Conservation (phyloP, 2,888 invertebrate genomes). For the Abscondita cerata region DNA sequence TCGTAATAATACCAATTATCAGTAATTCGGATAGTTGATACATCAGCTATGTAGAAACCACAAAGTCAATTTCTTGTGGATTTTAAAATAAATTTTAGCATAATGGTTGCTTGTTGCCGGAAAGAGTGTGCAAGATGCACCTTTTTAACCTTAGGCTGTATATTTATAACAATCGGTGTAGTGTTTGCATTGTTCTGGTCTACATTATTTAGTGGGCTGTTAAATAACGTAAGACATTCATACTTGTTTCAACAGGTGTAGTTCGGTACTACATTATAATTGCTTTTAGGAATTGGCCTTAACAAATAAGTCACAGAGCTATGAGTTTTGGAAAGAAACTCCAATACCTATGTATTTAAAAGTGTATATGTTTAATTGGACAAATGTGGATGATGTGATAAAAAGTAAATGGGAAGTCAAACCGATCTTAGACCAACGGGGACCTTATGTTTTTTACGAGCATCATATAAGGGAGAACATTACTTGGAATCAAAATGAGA, state of each 20-base stretch:
- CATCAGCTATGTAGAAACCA: too few relatives aligned
- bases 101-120: neutral
- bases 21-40: too few relatives aligned
- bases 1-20: too few relatives aligned
- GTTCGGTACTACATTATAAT: neutral
- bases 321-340: slow-evolving; percentile 5
- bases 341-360: slow-evolving; percentile 1
- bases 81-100: neutral
- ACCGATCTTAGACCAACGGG: slow-evolving; percentile 70
- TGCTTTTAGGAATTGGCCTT: neutral
- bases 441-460: slow-evolving; percentile 77
- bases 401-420: slow-evolving; percentile 59
- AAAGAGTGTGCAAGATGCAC: neutral
- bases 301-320: neutral
- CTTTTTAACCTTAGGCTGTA: neutral
- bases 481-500: slow-evolving; percentile 73
- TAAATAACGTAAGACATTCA: neutral
- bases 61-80: too few relatives aligned
- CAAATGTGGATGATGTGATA: neutral
- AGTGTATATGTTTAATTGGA: slow-evolving; percentile 6
- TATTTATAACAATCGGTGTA: neutral
- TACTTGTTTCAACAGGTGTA: neutral
- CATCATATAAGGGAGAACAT: slow-evolving; percentile 65
- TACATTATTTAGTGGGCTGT: neutral
- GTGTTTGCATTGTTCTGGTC: neutral